phyloP scores from a whole-genome alignment of 1,140 invertebrate genomes.

The Wiebesia pumilae region DNA sequence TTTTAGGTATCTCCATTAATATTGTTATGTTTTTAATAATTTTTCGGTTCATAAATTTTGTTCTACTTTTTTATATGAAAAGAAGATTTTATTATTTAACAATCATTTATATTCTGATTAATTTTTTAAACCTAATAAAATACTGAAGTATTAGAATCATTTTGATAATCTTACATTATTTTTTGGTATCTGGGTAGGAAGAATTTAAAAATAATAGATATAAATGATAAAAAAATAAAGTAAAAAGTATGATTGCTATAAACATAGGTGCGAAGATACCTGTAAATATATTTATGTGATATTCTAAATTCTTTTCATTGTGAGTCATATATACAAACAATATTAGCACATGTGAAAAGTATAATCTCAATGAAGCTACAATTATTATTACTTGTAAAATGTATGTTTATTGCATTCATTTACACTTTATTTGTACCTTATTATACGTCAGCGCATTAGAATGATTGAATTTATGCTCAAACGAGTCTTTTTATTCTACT shows the following conservation, averaged over 20 bases:
- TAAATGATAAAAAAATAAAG: neutral
- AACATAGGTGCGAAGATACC: neutral
- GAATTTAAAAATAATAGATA: neutral
- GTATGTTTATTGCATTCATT: constrained; percentile 16
- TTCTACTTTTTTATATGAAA: neutral
- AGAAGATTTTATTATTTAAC: neutral
- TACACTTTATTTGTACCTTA: neutral
- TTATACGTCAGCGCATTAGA: neutral
- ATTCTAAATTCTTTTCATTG: neutral
- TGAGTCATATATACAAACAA: neutral
- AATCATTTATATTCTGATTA: neutral
- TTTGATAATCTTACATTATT: neutral
- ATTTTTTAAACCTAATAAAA: neutral
- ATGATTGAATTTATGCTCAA: neutral
- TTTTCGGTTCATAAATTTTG: neutral
- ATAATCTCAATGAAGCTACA: neutral
- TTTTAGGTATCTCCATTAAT: neutral
- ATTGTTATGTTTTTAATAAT: neutral
- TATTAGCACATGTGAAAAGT: neutral
- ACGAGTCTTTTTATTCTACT: neutral
- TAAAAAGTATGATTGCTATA: neutral
- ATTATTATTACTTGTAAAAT: constrained; percentile 9
- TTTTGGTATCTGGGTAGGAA: neutral
- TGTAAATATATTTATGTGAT: neutral
- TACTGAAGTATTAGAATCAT: neutral